Percentiles rank a stretch among this genome's conserved stretches.
phyloP scores from a whole-genome alignment of 2,113 vertebrate species.

The Paraplagusia blochii region DNA sequence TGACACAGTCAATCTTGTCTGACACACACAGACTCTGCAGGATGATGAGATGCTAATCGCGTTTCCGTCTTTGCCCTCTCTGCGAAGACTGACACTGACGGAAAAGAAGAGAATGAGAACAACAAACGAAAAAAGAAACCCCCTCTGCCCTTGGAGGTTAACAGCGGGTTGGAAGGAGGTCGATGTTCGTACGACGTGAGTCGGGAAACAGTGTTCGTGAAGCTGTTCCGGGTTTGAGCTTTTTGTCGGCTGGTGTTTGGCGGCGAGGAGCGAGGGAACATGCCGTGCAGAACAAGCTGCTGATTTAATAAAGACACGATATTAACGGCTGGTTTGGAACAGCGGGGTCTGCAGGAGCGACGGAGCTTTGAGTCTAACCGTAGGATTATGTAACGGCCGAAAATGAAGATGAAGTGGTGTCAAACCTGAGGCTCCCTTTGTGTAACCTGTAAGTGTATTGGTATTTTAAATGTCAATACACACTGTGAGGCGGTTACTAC shows the following conservation, averaged over 20 bases:
- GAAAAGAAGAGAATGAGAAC: not conserved
- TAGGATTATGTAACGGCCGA: not conserved
- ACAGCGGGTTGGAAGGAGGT: not conserved
- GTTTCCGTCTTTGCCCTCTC: conserved; percentile 15
- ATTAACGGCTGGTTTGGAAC: conserved; percentile 28
- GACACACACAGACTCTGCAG: conserved; percentile 24
- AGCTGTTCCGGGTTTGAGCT: conserved; percentile 7
- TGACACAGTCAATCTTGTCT: conserved; percentile 23
- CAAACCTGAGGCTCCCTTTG: not conserved
- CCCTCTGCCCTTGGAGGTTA: not conserved
- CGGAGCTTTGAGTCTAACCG: conserved; percentile 5
- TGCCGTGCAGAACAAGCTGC: conserved; percentile 37
- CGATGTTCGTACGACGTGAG: not conserved
- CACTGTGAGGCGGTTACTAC: too few species aligned
- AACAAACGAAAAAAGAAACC: not conserved
- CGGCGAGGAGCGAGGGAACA: conserved; percentile 35
- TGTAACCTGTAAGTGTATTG: not conserved
- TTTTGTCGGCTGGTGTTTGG: conserved; percentile 8
- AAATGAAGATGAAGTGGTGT: not conserved
- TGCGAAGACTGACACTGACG: conserved; percentile 8
- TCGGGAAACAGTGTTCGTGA: not conserved
- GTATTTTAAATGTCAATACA: too few species aligned
- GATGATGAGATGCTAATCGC: conserved; percentile 39
- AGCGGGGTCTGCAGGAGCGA: conserved; percentile 9
- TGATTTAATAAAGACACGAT: conserved; percentile 49